phyloP scores from a whole-genome alignment of 2,797 vertebrate species.

The Heliangelus exortis region DNA sequence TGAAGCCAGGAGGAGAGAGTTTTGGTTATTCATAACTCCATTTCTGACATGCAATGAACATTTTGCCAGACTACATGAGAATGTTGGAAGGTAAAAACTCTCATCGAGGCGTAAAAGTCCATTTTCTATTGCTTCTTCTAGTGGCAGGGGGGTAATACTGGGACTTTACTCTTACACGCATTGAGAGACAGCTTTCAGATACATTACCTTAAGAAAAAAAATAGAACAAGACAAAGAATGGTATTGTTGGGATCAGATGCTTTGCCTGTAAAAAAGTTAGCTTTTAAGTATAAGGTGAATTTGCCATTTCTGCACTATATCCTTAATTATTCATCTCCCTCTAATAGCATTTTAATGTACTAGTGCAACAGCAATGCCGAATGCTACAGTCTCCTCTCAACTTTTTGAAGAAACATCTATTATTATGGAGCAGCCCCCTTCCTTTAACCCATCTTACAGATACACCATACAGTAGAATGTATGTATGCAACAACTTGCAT shows the following conservation, averaged over 20 bases:
- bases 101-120: background rate
- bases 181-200: background rate
- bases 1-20: background rate
- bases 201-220: background rate
- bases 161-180: background rate
- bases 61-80: background rate
- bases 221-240: accelerated
- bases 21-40: background rate
- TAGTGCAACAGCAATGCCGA: background rate
- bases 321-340: background rate
- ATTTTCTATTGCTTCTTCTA: background rate
- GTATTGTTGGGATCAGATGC: background rate
- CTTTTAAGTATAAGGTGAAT: background rate
- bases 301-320: background rate
- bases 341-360: background rate
- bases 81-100: background rate
- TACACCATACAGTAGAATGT: background rate
- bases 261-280: background rate
- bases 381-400: background rate
- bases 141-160: background rate
- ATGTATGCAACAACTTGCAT: background rate
- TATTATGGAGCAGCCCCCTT: background rate
- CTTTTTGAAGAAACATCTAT: background rate
- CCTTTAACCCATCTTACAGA: background rate
- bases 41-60: accelerated